A percentile compares a stretch with the other conserved stretches of the same genome.
These are phyloP conservation scores for Epirrhoe tristata DNA, from an alignment of 2,888 invertebrate genomes.

Conservation along the genomic window DNA sequence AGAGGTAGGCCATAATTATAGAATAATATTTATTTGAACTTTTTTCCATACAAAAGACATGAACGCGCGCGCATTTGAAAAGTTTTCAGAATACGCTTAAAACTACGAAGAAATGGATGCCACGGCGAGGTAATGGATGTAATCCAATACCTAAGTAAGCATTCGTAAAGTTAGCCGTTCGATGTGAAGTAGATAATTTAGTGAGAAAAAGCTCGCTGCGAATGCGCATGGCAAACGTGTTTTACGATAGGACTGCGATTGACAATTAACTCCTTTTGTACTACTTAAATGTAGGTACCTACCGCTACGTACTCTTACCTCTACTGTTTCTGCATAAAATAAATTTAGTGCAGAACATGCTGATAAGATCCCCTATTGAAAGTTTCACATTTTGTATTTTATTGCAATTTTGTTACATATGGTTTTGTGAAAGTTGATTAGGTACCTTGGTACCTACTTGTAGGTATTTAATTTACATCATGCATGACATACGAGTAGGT, in stretches of 20 bases:
- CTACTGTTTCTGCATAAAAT: slow-evolving; percentile 25
- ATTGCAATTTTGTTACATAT: slow-evolving; percentile 30
- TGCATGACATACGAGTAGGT: too few species aligned
- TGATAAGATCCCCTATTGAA: slow-evolving; percentile 59
- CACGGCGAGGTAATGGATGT: too few species aligned
- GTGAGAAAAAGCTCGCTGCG: too few species aligned
- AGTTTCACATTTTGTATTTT: slow-evolving; percentile 47
- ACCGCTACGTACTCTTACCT: not conserved
- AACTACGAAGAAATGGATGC: too few species aligned
- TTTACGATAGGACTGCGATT: not conserved
- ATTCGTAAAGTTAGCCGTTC: too few species aligned
- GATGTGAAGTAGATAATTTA: too few species aligned
- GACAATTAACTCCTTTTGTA: not conserved
- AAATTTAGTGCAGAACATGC: slow-evolving; percentile 31
- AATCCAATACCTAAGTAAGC: too few species aligned
- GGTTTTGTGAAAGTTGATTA: slow-evolving; percentile 27
- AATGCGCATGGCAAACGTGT: too few species aligned
- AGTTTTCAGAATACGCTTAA: not conserved
- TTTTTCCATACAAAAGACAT: slow-evolving; percentile 27
- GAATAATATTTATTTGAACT: slow-evolving; percentile 1
- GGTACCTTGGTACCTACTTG: not conserved
- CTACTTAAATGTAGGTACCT: not conserved
- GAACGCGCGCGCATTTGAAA: slow-evolving; percentile 19
- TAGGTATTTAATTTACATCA: not conserved
- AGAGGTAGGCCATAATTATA: not conserved